Base-by-base conservation (phyloP, 2,888 invertebrate species). In the Drosophila incognita region DNA sequence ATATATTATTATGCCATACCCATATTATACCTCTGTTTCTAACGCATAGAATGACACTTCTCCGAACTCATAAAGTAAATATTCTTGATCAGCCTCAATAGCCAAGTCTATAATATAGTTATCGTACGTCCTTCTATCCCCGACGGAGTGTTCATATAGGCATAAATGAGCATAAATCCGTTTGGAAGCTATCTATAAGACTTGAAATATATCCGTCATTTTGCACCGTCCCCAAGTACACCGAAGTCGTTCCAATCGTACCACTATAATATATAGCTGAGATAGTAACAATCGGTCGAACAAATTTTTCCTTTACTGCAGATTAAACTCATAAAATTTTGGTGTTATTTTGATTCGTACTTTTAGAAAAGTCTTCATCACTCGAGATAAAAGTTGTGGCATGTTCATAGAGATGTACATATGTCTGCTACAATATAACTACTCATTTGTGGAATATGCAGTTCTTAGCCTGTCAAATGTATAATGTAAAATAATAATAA, bases 271-370 rank as follows among this genome's bases (percentile, higher is more conserved):
- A n/a, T n/a, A 2, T 10, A n/a, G 10, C 2, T 31, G 31, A 0
- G 0, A 31, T 8, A 8, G 8, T 0, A 8, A 2, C 8, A 8
- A 1, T 0, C 31, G 8, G 8, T 31, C 31, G 31, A 29, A 0
- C 29, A 1, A 29, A 6, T 29, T 29, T 29, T 29, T 29, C 0
- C 1, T 29, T 29, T 1, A 29, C 29, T 29, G 29, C n/a, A n/a
- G 11, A 21, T 1, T n/a, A n/a, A n/a, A 21, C 0, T 40, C n/a
- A 11, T 1, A 11, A 42, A 5, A 5, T 11, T n/a, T 42, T 1
- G 2, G 11, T 2, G 11, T 0, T 21, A 42, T 42, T 21, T 42
- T 6, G 6, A 1, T 42, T n/a, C 1, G 6, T 11, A 13, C 1
- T 42, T 11, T 21, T 13, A 42, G 11, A n/a, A 42, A 42, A 42